Percentiles rank a stretch among this genome's conserved stretches.
Evolutionary conservation across 1,140 invertebrate species (phyloP).

Genomic region (Drosophila obscura): DNA sequence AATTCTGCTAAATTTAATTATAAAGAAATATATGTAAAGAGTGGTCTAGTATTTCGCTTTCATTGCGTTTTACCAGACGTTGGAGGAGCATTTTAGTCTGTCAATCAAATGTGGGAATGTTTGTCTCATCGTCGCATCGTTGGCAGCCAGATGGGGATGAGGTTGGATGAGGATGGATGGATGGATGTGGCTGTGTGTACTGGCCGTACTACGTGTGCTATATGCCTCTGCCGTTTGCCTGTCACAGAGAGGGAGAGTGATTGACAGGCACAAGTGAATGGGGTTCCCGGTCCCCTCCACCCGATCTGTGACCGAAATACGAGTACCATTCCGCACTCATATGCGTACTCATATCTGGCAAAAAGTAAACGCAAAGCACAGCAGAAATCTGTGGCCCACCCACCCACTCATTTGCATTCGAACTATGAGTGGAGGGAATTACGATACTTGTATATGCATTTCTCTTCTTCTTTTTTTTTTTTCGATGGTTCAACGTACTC

Average conservation of each 20-base stretch:
- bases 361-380: constrained; percentile 41
- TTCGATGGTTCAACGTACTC: constrained; percentile 42
- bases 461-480: constrained; percentile 14
- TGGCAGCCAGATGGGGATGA: constrained; percentile 44
- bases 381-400: constrained; percentile 58
- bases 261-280: constrained; percentile 79
- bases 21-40: not conserved
- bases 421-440: no score
- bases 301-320: constrained; percentile 65
- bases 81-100: constrained; percentile 41
- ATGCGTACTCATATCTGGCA: constrained; percentile 43
- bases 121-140: constrained; percentile 48
- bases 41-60: constrained; percentile 18
- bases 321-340: constrained; percentile 46
- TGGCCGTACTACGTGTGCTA: constrained; percentile 6
- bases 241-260: constrained; percentile 65
- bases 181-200: constrained; percentile 40
- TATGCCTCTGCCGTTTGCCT: constrained; percentile 25
- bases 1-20: constrained; percentile 39
- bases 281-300: constrained; percentile 22
- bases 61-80: constrained; percentile 6
- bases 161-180: constrained; percentile 26
- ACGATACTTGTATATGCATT: not conserved
- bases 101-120: constrained; percentile 57
- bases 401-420: constrained; percentile 68